Evolutionary conservation across 1,140 invertebrate species (phyloP), one percentile per base, ranked within the genome.

Genomic region (Riptortus pedestris): DNA sequence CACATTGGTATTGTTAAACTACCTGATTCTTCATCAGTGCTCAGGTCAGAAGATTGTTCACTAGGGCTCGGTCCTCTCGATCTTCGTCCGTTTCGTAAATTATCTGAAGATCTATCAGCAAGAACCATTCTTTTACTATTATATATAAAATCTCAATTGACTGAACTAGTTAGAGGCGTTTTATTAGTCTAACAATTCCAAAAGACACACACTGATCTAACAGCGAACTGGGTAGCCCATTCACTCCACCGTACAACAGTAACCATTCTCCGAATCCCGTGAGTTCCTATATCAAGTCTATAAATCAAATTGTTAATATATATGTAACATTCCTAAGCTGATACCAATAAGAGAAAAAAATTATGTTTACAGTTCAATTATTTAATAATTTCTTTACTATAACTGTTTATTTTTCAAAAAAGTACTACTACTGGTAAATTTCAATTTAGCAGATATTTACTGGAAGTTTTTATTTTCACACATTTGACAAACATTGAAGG

Each of bases 61-160:
- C 90, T 91, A 64, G 90, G 90, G 80, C 88, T 92, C 71, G 89
- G 87, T 72, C 89, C 90, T 72, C 88, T 81, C 67, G 90, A 92
- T 75, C 88, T 82, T 68, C 88, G 82, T 52, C 90, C 90, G 76
- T 92, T 92, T 72, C 88, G 79, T 66, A 86, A 82, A 76, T 82
- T 83, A 69, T 90, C 87, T 66, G 80, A 80, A 77, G 86, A 89
- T 78, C 87, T 85, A 74, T 92, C 90, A 12, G 89, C 87, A 73
- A 91, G 81, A 72, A 92, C 90, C 90, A 92, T 92, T 73, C 22
- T 47, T 24, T 55, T 55, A 76, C 79, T 24, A 55, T 14, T 38
- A 38, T 12, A 51, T 57, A 38, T 14, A 38, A 38, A 38, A 5
- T 38, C 5, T 38, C 5, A 38, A 38, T 14, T n/a, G n/a, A n/a